Base-by-base conservation (phyloP, 2,113 vertebrate species). In the Telmatochromis brichardi region DNA sequence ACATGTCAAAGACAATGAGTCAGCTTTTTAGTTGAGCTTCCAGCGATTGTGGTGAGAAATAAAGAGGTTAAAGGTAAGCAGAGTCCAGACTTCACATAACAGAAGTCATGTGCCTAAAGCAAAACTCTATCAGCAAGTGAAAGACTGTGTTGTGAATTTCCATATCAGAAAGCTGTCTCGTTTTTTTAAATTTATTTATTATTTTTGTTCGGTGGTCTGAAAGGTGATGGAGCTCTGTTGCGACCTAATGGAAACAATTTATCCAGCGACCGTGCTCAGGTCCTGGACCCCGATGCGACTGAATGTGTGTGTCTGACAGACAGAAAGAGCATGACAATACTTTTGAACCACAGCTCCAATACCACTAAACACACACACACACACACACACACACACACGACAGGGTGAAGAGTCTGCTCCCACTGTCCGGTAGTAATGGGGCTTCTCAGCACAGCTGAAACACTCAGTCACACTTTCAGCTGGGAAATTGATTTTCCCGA, bases 161-260 rank as follows among this genome's bases (percentile, higher is more conserved):
- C 2, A 4, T 15, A 7, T 42, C 37, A 47, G 1, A 73, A 47
- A 17, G 1, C 1, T 26, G n/a, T 3, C 12, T 42, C 8, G 0
- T 23, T 23, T 68, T 9, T 42, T 5, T 2, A 1, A n/a, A n/a
- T 37, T 68, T 19, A 33, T 65, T 40, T 68, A 2, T 40, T 68
- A 1, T 71, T 68, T 15, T 71, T 14, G 86, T 82, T 78, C 5
- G 54, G 57, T 68, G 89, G 73, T 78, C 26, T 87, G 80, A 50
- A 90, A 28, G 86, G 35, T 87, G 93, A 94, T 83, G 91, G 88
- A 54, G 80, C 86, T 71, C 81, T 21, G 71, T 71, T 47, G 54
- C 54, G 63, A 31, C 65, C 78, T 84, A 84, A 94, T 85, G 23
- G 88, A 94, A 89, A 90, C 91, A 93, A 95, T 94, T 94, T 91